Percentiles rank a stretch among this genome's conserved stretches.
Conservation (phyloP, 2,113 vertebrate species). For the Nothocercus nigrocapillus region DNA sequence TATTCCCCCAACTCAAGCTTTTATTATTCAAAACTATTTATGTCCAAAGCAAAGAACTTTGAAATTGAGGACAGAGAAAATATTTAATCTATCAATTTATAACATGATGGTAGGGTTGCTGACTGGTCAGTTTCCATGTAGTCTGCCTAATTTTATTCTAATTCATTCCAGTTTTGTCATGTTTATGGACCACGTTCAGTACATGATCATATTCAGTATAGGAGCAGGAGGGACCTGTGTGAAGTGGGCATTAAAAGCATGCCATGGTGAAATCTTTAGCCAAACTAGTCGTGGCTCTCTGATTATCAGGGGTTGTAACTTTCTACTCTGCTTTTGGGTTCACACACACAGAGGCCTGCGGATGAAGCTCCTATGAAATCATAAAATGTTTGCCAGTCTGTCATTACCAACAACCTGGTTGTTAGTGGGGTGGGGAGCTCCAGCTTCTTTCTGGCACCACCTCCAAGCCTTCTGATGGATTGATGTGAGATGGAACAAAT, state of each 20-base stretch:
- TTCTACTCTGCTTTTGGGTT: slow-evolving; percentile 3
- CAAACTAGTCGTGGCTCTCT: background rate
- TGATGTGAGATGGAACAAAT: background rate
- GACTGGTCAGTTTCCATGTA: background rate
- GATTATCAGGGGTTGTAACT: background rate
- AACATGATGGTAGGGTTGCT: background rate
- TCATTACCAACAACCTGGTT: slow-evolving; percentile 40
- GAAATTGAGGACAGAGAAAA: background rate
- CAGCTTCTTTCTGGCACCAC: background rate
- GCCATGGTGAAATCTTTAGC: background rate
- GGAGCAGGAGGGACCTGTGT: background rate
- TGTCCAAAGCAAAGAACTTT: background rate
- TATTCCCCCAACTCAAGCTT: background rate
- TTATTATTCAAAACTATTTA: background rate
- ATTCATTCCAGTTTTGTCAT: background rate
- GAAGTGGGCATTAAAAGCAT: slow-evolving; percentile 7
- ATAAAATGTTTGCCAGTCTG: slow-evolving; percentile 39
- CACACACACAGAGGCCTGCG: background rate
- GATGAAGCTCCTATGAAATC: slow-evolving; percentile 25
- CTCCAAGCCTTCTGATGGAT: background rate
- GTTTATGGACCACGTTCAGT: background rate
- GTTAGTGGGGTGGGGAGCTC: slow-evolving; percentile 57
- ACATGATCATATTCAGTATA: background rate
- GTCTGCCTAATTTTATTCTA: background rate
- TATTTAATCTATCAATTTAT: background rate